Percentiles rank a stretch among this genome's conserved stretches.
phyloP scores from a whole-genome alignment of 2,888 invertebrate species.

The Andricus quercusramuli region DNA sequence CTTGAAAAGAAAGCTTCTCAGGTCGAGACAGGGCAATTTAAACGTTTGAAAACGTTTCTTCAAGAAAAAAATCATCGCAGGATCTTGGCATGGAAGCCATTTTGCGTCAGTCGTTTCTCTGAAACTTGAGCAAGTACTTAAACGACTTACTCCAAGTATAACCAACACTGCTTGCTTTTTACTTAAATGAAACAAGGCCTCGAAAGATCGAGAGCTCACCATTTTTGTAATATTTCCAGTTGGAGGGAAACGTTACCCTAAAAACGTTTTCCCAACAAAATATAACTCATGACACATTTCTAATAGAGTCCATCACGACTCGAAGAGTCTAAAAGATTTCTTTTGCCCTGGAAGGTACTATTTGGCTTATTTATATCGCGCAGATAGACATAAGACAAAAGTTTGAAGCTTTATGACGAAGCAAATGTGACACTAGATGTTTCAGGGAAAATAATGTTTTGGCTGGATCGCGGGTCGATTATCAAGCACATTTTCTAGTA shows the following conservation, averaged over 20 bases:
- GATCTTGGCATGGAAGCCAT: conserved; percentile 14
- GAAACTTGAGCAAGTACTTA: conserved; percentile 35
- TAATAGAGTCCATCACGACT: conserved; percentile 5
- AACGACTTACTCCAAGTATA: conserved; percentile 28
- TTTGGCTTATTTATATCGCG: conserved; percentile 29
- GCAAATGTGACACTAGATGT: conserved; percentile 19
- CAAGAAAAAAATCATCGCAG: conserved; percentile 20
- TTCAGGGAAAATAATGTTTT: conserved; percentile 40
- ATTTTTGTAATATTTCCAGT: conserved; percentile 12
- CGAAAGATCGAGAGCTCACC: conserved; percentile 7
- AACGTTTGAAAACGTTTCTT: conserved; percentile 6
- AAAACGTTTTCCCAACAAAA: not conserved
- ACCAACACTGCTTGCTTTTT: conserved; percentile 28
- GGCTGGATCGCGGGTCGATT: conserved; percentile 36
- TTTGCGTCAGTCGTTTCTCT: conserved; percentile 19
- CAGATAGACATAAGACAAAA: conserved; percentile 24
- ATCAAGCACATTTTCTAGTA: conserved; percentile 27
- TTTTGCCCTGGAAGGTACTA: conserved; percentile 4
- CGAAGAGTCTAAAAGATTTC: conserved; percentile 1
- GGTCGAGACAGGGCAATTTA: not conserved
- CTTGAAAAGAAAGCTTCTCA: conserved; percentile 21
- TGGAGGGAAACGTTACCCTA: not conserved
- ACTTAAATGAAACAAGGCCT: conserved; percentile 21
- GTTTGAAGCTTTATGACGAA: conserved; percentile 10
- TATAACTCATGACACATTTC: not conserved